These are phyloP conservation scores for Danaus chrysippus DNA, from an alignment of 2,888 invertebrate species.

Conservation along the genomic window DNA sequence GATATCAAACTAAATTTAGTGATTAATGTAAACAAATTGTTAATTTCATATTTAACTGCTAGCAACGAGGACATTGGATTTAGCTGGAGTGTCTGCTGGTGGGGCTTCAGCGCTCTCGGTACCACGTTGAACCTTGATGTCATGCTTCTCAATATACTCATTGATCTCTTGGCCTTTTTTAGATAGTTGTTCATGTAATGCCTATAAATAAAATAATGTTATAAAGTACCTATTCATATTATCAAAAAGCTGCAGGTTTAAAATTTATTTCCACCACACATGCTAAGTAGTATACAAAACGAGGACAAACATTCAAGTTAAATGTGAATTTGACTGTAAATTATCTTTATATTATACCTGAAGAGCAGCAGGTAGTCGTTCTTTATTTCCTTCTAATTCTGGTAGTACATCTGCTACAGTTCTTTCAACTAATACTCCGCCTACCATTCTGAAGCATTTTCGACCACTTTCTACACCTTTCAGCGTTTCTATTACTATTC, in stretches of 20 bases:
- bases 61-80: constrained; percentile 78
- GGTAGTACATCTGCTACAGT: constrained; percentile 95
- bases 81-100: constrained; percentile 42
- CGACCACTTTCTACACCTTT: constrained; percentile 90
- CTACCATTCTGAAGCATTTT: constrained; percentile 95
- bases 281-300: no score
- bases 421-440: constrained; percentile 95
- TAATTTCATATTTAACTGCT: constrained; percentile 42
- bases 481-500: constrained; percentile 96
- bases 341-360: constrained; percentile 52
- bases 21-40: constrained; percentile 8
- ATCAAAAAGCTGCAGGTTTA: no score
- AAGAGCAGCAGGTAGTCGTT: constrained; percentile 88
- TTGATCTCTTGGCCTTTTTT: constrained; percentile 94
- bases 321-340: not conserved
- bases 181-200: constrained; percentile 82
- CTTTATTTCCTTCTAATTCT: constrained; percentile 87
- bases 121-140: constrained; percentile 86
- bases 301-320: not conserved
- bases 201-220: constrained; percentile 6
- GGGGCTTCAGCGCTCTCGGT: constrained; percentile 46
- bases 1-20: not conserved
- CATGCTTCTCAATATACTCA: constrained; percentile 93
- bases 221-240: no score
- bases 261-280: no score